phyloP scores from a whole-genome alignment of 2,113 vertebrate species.

The Gambusia holbrooki region DNA sequence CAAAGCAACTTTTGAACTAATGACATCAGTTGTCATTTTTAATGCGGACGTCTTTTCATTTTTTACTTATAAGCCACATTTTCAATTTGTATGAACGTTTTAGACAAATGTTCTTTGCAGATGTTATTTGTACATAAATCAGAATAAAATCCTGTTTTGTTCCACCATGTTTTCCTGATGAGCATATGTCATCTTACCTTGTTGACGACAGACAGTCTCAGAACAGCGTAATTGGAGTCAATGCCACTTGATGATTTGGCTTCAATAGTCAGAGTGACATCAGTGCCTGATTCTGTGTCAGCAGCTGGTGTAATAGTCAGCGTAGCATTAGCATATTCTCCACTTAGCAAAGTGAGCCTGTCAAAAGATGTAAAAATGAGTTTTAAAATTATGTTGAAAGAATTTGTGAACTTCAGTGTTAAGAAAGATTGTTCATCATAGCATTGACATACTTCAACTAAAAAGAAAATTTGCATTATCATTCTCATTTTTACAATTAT shows the following conservation, averaged over 20 bases:
- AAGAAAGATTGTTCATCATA: not conserved
- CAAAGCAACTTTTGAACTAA: too few relatives aligned
- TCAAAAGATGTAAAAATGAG: not conserved
- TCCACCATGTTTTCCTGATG: not conserved
- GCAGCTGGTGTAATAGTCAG: conserved; percentile 60
- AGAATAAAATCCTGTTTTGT: not conserved
- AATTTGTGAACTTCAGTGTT: not conserved
- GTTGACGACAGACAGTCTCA: conserved; percentile 71
- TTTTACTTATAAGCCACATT: too few relatives aligned
- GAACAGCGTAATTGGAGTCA: conserved; percentile 73
- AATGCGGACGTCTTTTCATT: too few relatives aligned
- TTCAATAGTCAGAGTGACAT: conserved; percentile 75
- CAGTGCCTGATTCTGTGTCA: conserved; percentile 67
- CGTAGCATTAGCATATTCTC: conserved; percentile 40
- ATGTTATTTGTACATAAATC: not conserved
- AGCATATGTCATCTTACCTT: conserved; percentile 63
- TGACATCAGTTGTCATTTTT: too few relatives aligned
- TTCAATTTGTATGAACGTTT: too few relatives aligned
- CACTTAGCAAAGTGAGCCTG: conserved; percentile 64
- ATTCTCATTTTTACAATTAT: too few relatives aligned
- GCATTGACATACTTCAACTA: too few relatives aligned
- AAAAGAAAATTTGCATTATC: too few relatives aligned
- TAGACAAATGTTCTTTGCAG: not conserved
- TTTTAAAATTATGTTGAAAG: not conserved
- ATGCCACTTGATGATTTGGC: conserved; percentile 42